Evolutionary conservation across 2,113 vertebrate species (phyloP).

Genomic region (Corythoichthys intestinalis): DNA sequence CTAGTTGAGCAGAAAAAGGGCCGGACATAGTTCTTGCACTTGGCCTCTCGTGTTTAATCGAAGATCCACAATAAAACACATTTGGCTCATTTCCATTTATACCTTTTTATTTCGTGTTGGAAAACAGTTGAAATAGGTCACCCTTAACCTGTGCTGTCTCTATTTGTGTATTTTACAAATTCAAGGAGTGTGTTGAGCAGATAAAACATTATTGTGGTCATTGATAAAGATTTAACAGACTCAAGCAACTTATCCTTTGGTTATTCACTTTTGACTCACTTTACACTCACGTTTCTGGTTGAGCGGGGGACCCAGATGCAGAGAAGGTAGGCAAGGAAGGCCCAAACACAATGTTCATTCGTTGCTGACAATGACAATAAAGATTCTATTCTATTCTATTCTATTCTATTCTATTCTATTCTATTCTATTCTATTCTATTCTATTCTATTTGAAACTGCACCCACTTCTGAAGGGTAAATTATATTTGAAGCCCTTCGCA

Average conservation of each 20-base stretch:
- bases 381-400: too few species aligned
- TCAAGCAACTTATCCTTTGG: neutral
- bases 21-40: conserved; percentile 57
- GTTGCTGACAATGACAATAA: too few species aligned
- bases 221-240: conserved; percentile 13
- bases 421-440: too few species aligned
- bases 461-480: too few species aligned
- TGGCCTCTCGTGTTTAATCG: conserved; percentile 55
- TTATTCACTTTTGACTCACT: too few species aligned
- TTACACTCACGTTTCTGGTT: too few species aligned
- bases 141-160: neutral
- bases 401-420: too few species aligned
- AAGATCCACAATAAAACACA: conserved; percentile 52
- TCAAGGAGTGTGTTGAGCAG: neutral
- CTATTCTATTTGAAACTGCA: too few species aligned
- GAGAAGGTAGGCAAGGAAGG: too few species aligned
- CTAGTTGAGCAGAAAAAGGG: conserved; percentile 52
- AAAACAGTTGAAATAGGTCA: neutral
- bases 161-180: neutral
- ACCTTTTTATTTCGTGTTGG: conserved; percentile 16
- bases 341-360: too few species aligned
- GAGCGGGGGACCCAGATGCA: too few species aligned
- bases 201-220: conserved; percentile 19
- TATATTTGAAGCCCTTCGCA: too few species aligned
- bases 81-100: conserved; percentile 39